A percentile compares a stretch with the other conserved stretches of the same genome.
Evolutionary conservation across 2,113 vertebrate species (phyloP).

Genomic region (Hiodon tergisus): DNA sequence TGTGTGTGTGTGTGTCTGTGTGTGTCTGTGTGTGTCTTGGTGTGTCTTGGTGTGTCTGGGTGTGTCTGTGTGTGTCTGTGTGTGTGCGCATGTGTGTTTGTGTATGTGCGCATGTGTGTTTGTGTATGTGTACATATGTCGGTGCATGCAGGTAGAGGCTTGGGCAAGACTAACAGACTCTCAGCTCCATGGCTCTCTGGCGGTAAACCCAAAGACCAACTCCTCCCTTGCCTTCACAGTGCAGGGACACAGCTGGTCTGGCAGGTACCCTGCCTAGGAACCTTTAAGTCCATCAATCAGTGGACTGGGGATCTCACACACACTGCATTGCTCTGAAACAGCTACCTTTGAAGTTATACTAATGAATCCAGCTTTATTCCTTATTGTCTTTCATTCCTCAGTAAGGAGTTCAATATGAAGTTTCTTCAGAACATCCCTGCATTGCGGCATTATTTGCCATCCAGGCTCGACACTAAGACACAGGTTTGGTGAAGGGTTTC

Average conservation of each 20-base stretch:
- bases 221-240: conserved; percentile 59
- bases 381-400: conserved; percentile 44
- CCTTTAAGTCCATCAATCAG: neutral
- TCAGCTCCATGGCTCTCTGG: conserved; percentile 59
- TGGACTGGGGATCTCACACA: neutral
- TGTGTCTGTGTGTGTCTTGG: no score
- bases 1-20: no score
- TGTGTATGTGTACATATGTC: no score
- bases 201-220: conserved; percentile 58
- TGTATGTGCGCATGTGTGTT: no score
- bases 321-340: neutral
- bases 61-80: neutral
- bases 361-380: neutral
- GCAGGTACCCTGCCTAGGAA: conserved; percentile 54
- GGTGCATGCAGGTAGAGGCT: conserved; percentile 47
- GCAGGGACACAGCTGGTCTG: conserved; percentile 54
- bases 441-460: conserved; percentile 51
- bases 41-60: no score
- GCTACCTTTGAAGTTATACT: neutral
- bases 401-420: conserved; percentile 66
- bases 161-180: conserved; percentile 60
- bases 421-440: conserved; percentile 61
- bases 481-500: conserved; percentile 47
- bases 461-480: conserved; percentile 54
- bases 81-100: conserved; percentile 1